Evolutionary conservation across 1,140 invertebrate genomes (phyloP).

Genomic region (Daktulosphaira vitifoliae): DNA sequence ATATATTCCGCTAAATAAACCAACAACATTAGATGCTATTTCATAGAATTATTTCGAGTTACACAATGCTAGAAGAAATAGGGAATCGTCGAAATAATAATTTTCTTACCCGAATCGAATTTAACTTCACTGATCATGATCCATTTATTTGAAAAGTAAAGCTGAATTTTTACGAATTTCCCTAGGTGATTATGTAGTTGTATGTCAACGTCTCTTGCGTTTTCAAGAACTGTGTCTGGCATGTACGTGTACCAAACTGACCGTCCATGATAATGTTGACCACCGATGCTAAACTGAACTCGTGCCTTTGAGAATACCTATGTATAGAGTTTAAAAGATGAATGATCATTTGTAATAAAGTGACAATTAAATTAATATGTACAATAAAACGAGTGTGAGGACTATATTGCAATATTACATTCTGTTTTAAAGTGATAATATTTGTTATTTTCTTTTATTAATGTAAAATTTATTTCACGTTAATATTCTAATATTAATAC

Average conservation of each 20-base stretch:
- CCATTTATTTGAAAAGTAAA: slow-evolving; percentile 67
- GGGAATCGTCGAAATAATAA: too few species aligned
- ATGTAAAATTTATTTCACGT: too few species aligned
- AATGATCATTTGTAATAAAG: neutral
- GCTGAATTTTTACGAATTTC: slow-evolving; percentile 57
- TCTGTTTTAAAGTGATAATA: too few species aligned
- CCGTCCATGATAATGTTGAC: slow-evolving; percentile 52
- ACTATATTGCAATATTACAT: neutral
- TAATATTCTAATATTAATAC: too few species aligned
- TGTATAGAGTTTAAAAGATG: slow-evolving; percentile 33
- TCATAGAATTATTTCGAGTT: too few species aligned
- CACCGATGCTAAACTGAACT: slow-evolving; percentile 60
- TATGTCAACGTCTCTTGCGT: slow-evolving; percentile 64
- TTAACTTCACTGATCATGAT: slow-evolving; percentile 70
- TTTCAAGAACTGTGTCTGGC: slow-evolving; percentile 60
- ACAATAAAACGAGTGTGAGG: neutral
- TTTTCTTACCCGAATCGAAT: slow-evolving; percentile 54
- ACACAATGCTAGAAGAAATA: too few species aligned
- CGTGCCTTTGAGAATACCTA: slow-evolving; percentile 61
- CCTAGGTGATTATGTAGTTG: slow-evolving; percentile 54
- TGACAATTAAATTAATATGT: neutral
- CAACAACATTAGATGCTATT: too few species aligned
- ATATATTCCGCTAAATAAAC: too few species aligned
- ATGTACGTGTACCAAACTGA: slow-evolving; percentile 58
- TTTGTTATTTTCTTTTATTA: too few species aligned